phyloP scores from a whole-genome alignment of 1,140 invertebrate species.

The Psilanteris sp. region DNA sequence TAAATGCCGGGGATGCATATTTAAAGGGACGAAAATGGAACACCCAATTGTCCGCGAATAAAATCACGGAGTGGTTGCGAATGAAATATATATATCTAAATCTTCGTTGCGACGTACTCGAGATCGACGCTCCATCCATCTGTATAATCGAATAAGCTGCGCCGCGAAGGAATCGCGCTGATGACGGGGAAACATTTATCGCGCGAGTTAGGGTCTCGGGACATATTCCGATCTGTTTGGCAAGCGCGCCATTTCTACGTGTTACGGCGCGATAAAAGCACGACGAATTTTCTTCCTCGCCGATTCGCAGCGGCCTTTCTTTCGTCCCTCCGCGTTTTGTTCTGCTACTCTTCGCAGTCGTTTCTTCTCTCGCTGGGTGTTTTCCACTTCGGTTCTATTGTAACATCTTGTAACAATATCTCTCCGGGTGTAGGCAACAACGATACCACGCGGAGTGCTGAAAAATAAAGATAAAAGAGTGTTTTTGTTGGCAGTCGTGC shows the following conservation, averaged over 20 bases:
- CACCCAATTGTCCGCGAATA: too few relatives aligned
- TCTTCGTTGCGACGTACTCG: too few relatives aligned
- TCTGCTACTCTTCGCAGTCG: not conserved
- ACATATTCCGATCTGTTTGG: constrained; percentile 36
- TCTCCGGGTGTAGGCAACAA: constrained; percentile 30
- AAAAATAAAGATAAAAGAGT: constrained; percentile 55
- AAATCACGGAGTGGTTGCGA: too few relatives aligned
- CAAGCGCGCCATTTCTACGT: constrained; percentile 19
- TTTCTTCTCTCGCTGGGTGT: constrained; percentile 4
- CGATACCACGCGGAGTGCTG: constrained; percentile 48
- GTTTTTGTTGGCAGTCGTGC: constrained; percentile 48
- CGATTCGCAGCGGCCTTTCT: constrained; percentile 33
- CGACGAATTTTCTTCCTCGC: constrained; percentile 24
- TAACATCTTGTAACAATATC: constrained; percentile 50
- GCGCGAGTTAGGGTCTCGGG: constrained; percentile 3
- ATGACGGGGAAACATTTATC: constrained; percentile 43
- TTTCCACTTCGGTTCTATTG: constrained; percentile 17
- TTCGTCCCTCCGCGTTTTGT: too few relatives aligned
- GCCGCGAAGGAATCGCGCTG: too few relatives aligned
- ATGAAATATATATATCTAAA: too few relatives aligned
- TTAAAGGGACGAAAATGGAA: too few relatives aligned
- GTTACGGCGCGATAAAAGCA: constrained; percentile 44
- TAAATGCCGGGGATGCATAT: too few relatives aligned
- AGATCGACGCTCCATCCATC: too few relatives aligned
- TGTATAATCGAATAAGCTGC: too few relatives aligned